Evolutionary conservation across 1,140 invertebrate species (phyloP).

Genomic region (Diprion similis): DNA sequence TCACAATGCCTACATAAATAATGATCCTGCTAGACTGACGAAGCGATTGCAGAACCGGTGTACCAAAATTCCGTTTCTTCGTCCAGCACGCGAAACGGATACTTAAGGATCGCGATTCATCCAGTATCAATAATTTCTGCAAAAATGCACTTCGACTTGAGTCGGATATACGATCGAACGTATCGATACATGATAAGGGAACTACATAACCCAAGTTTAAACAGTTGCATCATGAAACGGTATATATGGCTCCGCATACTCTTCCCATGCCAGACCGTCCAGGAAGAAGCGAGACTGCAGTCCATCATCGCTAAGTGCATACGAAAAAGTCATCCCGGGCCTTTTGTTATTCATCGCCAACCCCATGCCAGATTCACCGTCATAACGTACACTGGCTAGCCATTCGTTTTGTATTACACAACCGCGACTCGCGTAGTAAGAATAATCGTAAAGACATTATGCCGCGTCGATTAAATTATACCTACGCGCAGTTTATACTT

Average conservation of each 20-base stretch:
- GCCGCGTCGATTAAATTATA: slow-evolving; percentile 1
- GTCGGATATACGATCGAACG: too few species aligned
- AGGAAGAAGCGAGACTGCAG: neutral
- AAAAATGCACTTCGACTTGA: too few species aligned
- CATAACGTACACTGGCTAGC: neutral
- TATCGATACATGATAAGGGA: too few species aligned
- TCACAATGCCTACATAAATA: too few species aligned
- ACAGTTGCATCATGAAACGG: too few species aligned
- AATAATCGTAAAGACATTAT: neutral
- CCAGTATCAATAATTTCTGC: too few species aligned
- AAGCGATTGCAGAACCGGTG: too few species aligned
- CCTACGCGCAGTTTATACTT: neutral
- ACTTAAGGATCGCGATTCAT: too few species aligned
- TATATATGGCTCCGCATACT: neutral
- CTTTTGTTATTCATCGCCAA: neutral
- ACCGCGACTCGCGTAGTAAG: neutral
- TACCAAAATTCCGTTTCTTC: too few species aligned
- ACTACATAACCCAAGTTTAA: too few species aligned
- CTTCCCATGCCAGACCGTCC: neutral
- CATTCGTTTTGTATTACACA: neutral
- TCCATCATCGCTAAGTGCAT: neutral
- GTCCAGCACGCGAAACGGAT: too few species aligned
- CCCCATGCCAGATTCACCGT: neutral
- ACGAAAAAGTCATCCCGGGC: neutral
- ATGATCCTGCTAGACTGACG: too few species aligned